phyloP scores from a whole-genome alignment of 2,113 vertebrate species.

The Oncorhynchus nerka region DNA sequence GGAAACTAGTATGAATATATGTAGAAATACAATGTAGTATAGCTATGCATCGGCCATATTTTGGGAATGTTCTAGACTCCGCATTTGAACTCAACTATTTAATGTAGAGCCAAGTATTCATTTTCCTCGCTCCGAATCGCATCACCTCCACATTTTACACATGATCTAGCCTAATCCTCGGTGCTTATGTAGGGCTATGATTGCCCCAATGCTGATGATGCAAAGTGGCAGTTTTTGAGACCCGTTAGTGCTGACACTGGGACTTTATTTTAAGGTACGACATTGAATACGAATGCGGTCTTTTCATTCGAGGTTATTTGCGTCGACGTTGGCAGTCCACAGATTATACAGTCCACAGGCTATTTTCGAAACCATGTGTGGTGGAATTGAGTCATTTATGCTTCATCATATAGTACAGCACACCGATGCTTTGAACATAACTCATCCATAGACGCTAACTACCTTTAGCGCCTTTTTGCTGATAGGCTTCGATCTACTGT shows the following conservation, averaged over 20 bases:
- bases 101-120: background rate
- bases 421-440: background rate
- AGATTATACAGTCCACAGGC: background rate
- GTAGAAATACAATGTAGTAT: conserved; percentile 2
- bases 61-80: conserved; percentile 28
- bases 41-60: background rate
- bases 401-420: background rate
- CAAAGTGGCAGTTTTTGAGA: conserved; percentile 60
- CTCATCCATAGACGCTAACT: no score
- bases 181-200: background rate
- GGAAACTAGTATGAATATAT: conserved; percentile 5
- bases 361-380: background rate
- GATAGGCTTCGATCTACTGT: no score
- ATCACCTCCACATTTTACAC: background rate
- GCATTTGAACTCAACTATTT: conserved; percentile 6
- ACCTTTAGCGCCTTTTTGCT: no score
- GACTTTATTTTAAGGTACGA: conserved; percentile 2
- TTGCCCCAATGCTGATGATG: conserved; percentile 52
- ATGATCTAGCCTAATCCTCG: background rate
- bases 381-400: no score
- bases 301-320: background rate
- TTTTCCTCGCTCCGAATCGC: background rate
- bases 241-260: conserved; percentile 16
- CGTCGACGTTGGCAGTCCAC: background rate
- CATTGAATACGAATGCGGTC: background rate